Base-by-base conservation (phyloP, 2,888 invertebrate species). In the Prenolepis imparis region DNA sequence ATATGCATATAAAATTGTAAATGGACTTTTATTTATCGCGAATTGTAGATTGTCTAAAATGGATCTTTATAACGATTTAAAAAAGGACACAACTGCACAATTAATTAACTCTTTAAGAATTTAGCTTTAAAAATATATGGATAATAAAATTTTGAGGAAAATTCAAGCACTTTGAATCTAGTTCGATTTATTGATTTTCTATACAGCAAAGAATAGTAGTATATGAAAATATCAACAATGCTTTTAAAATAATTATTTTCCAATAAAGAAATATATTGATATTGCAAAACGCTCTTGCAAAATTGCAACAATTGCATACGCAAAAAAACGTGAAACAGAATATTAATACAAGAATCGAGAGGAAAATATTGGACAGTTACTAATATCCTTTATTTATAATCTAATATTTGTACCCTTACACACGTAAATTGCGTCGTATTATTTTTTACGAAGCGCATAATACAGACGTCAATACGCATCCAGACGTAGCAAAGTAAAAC, bases 161-260 rank as follows among this genome's bases (percentile, higher is more conserved):
- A 41, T 66, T 39, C 12, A 24, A 39, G n/a, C 9, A 24, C 24
- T 75, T 64, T 3, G 28, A 66, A 24, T 24, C 18, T n/a, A 18
- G 5, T 66, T 39, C 4, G 18, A 55, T 28, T n/a, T 28, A 75
- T 75, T 15, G 24, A 75, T 77, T 77, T 66, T 44, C 52, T 39
- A 12, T 55, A 28, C 4, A 6, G 6, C 11, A 3, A 24, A 36
- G 39, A 1, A 55, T 36, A 4, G 9, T 36, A 11, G 48, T 64
- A 21, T 4, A 77, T 32, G 3, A 24, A 66, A 24, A 66, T n/a
- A 75, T 75, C 12, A 52, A n/a, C 24, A 36, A 74, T 21, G 63
- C 75, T 64, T 75, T 75, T 24, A 75, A 75, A 77, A 55, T 39
- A 9, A 77, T 77, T 77, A 39, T 66, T 66, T 64, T 5, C 12